A percentile compares a stretch with the other conserved stretches of the same genome.
Evolutionary conservation across 2,113 vertebrate species (phyloP).

Genomic region (Eurypyga helias): DNA sequence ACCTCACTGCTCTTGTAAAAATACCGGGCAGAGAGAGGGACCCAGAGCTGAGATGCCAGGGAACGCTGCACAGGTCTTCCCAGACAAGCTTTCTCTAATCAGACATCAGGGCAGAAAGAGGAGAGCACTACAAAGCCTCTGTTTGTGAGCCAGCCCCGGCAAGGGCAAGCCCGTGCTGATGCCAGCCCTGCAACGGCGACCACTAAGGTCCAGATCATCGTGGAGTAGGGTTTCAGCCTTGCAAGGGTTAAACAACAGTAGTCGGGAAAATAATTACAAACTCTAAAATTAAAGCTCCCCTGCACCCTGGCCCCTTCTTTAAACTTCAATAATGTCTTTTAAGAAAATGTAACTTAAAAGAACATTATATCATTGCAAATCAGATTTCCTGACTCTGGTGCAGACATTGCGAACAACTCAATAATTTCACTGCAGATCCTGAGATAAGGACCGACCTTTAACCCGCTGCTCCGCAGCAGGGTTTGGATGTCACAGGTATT

Average conservation of each 20-base stretch:
- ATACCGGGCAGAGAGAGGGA: background rate
- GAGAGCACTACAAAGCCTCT: background rate
- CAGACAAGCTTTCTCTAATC: fast-evolving
- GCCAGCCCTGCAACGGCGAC: background rate
- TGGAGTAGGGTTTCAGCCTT: conserved; percentile 44
- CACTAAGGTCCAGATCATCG: background rate
- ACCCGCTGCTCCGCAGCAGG: background rate
- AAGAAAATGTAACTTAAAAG: conserved; percentile 70
- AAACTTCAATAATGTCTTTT: conserved; percentile 70
- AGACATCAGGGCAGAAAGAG: background rate
- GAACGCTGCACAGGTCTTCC: background rate
- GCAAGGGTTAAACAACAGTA: conserved; percentile 74
- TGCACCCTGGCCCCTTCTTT: conserved; percentile 56
- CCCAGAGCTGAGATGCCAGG: background rate
- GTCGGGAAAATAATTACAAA: conserved; percentile 68
- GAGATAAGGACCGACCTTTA: conserved; percentile 59
- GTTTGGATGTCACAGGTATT: conserved; percentile 13
- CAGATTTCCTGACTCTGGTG: conserved; percentile 71
- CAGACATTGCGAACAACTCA: conserved; percentile 59
- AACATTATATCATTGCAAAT: conserved; percentile 74
- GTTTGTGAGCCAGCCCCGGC: background rate
- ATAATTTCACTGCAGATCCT: conserved; percentile 56
- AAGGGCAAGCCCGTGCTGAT: background rate
- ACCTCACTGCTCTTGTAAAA: background rate
- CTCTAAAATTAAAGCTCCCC: conserved; percentile 64